Conservation (phyloP, 2,797 vertebrate species). For the Pantherophis alleghaniensis region DNA sequence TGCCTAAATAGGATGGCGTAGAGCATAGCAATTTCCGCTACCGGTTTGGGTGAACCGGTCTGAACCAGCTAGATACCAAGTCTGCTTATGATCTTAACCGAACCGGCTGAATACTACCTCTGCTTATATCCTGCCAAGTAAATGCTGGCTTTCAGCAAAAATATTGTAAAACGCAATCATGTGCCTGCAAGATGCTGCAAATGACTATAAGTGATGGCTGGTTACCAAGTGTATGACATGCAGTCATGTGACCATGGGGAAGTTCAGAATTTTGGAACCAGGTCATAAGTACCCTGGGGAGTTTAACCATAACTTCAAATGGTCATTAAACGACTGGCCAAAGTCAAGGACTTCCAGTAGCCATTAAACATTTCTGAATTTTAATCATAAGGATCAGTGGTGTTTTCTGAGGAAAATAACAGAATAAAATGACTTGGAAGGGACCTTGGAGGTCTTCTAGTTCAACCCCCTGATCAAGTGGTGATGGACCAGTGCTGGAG, state of each 20-base stretch:
- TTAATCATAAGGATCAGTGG: constrained; percentile 15
- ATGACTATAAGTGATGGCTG: not conserved
- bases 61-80: too few species aligned
- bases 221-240: not conserved
- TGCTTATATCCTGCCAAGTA: not conserved
- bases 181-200: not conserved
- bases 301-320: not conserved
- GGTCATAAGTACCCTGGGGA: not conserved
- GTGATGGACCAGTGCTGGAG: too few species aligned
- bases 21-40: too few species aligned
- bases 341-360: too few species aligned
- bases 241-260: not conserved
- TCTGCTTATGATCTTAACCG: too few species aligned
- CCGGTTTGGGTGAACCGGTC: too few species aligned
- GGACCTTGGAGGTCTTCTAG: too few species aligned
- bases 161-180: not conserved
- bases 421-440: too few species aligned
- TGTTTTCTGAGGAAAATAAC: not conserved
- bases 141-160: not conserved
- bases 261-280: not conserved
- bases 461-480: too few species aligned
- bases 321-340: not conserved
- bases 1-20: too few species aligned
- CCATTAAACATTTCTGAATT: constrained; percentile 3
- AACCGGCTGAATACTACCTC: too few species aligned